Conservation (phyloP, 2,797 vertebrate species). For the Chaetophractus vellerosus region DNA sequence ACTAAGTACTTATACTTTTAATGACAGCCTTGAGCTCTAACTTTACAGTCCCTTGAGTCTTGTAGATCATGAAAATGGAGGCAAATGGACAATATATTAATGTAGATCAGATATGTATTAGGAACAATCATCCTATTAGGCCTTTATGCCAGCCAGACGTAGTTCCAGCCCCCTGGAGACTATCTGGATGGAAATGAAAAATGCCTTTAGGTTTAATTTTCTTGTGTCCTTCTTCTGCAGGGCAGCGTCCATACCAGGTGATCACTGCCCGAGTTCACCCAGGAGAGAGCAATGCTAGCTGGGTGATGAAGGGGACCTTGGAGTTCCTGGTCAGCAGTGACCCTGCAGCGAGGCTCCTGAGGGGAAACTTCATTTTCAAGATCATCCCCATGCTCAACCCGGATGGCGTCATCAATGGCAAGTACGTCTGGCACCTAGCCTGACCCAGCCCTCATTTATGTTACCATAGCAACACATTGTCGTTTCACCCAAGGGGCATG, state of each 20-base stretch:
- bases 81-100: not conserved
- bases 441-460: rapidly evolving
- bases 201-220: not conserved
- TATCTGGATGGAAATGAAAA: not conserved
- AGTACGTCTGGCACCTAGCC: conserved; percentile 88
- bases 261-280: conserved; percentile 95
- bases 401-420: conserved; percentile 97
- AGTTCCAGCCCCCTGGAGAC: not conserved
- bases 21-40: not conserved
- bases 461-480: not conserved
- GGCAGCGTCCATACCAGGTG: conserved; percentile 93
- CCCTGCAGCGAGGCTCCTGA: conserved; percentile 93
- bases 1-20: not conserved
- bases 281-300: conserved; percentile 96
- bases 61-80: not conserved
- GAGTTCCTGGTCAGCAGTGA: conserved; percentile 95
- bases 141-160: not conserved
- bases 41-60: not conserved
- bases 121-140: not conserved
- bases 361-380: conserved; percentile 96
- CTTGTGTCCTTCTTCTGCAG: conserved; percentile 85
- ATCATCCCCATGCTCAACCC: conserved; percentile 97
- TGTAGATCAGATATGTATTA: not conserved
- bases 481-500: not conserved
- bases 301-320: conserved; percentile 97